Conservation (phyloP, 2,113 vertebrate genomes). For the Cercopithecus mona region DNA sequence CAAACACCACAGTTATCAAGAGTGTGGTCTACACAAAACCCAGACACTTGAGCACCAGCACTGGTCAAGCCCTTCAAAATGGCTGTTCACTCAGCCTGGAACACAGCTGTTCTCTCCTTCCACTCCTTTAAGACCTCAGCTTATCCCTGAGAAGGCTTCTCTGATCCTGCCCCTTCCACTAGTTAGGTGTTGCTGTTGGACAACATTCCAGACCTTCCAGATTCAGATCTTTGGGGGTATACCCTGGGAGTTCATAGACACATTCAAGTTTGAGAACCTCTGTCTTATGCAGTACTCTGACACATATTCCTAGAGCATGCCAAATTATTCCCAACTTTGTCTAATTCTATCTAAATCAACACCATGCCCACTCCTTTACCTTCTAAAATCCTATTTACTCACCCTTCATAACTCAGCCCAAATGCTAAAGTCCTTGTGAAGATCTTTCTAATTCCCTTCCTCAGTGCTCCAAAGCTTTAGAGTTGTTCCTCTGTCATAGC, state of each 20-base stretch:
- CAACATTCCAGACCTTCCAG: neutral
- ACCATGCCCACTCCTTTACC: neutral
- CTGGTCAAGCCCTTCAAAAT: neutral
- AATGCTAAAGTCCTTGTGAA: neutral
- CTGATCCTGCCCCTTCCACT: neutral
- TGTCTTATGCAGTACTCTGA: neutral
- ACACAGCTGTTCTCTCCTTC: neutral
- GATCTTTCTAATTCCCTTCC: neutral
- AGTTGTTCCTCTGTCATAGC: neutral
- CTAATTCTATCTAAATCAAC: neutral
- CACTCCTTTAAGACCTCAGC: neutral
- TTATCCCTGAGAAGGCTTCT: neutral
- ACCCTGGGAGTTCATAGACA: neutral
- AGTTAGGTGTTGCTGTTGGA: neutral
- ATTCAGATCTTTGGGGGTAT: neutral
- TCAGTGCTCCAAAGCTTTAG: neutral
- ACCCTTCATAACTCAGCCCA: neutral
- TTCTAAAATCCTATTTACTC: neutral
- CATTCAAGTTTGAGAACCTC: neutral
- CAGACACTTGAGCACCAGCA: neutral
- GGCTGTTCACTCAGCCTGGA: neutral
- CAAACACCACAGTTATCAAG: neutral
- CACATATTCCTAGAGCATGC: neutral
- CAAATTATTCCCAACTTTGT: constrained; percentile 1
- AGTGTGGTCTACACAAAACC: neutral